Percentiles rank a stretch among this genome's conserved stretches.
Conservation (phyloP, 2,888 invertebrate species). For the Yponomeuta malinellus region DNA sequence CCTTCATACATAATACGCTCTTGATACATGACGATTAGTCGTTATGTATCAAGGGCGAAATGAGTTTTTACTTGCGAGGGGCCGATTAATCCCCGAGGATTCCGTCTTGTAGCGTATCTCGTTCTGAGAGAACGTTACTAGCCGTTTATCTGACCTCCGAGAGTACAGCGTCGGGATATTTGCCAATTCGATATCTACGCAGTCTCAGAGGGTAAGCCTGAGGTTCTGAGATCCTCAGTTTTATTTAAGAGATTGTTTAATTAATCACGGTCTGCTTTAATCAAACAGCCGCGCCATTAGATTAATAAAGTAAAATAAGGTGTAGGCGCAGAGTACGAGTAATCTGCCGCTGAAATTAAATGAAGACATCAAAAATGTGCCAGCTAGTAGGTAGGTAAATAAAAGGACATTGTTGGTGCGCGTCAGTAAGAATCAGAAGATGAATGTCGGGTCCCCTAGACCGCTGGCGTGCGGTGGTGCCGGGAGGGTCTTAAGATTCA, state of each 20-base stretch:
- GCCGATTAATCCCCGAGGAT: slow-evolving; percentile 32
- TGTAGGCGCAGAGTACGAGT: not conserved
- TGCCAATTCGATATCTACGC: slow-evolving; percentile 41
- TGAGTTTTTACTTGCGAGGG: slow-evolving; percentile 7
- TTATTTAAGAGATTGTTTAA: slow-evolving; percentile 46
- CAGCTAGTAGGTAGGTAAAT: not conserved
- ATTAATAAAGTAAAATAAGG: slow-evolving; percentile 26
- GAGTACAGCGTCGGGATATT: slow-evolving; percentile 32
- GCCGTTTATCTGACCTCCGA: slow-evolving; percentile 32
- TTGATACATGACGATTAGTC: not conserved
- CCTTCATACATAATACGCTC: no score
- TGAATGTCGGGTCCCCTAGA: slow-evolving; percentile 36
- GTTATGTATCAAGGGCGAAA: not conserved
- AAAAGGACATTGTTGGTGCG: slow-evolving; percentile 14
- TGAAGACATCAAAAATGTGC: not conserved
- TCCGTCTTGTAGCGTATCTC: slow-evolving; percentile 26
- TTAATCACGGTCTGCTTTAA: slow-evolving; percentile 44
- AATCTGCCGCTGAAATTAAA: not conserved
- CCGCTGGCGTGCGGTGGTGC: slow-evolving; percentile 26
- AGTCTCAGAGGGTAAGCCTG: slow-evolving; percentile 35
- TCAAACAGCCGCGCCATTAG: slow-evolving; percentile 37
- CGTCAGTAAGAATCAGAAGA: slow-evolving; percentile 30
- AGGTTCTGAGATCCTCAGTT: slow-evolving; percentile 40
- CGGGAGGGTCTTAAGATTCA: slow-evolving; percentile 47
- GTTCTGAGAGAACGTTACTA: slow-evolving; percentile 32